Base-by-base conservation (phyloP, 2,113 vertebrate species). In the Chaetorhynchus papuensis region DNA sequence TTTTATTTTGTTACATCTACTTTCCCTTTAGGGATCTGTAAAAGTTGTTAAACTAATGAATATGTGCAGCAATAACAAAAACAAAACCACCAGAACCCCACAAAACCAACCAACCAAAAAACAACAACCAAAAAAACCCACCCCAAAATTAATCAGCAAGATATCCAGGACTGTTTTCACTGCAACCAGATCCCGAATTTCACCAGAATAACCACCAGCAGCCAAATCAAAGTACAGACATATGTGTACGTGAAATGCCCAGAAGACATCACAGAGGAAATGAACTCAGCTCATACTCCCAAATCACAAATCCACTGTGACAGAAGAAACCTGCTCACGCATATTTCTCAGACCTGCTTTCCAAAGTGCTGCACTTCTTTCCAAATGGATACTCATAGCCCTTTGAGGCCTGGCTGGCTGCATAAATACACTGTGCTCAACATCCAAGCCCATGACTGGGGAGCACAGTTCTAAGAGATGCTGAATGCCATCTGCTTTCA, bases 201-300 rank as follows among this genome's bases (percentile, higher is more conserved):
- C 59, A 74, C 45, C 54, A 65, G 31, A 71, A 18, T 31, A 92
- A 78, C 26, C 31, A 66, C 12, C 37, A 87, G 52, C 41, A 85
- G n/a, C 14, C 53, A 89, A 59, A 54, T 70, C 75, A 69, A 89
- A 87, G 44, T 49, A 57, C 70, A 82, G 93, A 89, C 35, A 65
- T 33, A 69, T 41, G 17, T 26, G 28, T 59, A 79, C 2, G 3
- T 53, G 30, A 72, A 72, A 69, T 45, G 30, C 35, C 45, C 82
- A 90, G 71, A 72, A 76, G 53, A 79, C 19, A 75, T 56, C 50
- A 69, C 53, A 79, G 33, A 76, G 31, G 64, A 87, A 63, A 85
- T 8, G 65, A 87, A 63, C 61, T 60, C 7, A 39, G 39, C 15
- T 94, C 27, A 57, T 21, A 24, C 30, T 66, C 63, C 63, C 95